phyloP scores from a whole-genome alignment of 2,888 invertebrate species.

The Agrypnus murinus region DNA sequence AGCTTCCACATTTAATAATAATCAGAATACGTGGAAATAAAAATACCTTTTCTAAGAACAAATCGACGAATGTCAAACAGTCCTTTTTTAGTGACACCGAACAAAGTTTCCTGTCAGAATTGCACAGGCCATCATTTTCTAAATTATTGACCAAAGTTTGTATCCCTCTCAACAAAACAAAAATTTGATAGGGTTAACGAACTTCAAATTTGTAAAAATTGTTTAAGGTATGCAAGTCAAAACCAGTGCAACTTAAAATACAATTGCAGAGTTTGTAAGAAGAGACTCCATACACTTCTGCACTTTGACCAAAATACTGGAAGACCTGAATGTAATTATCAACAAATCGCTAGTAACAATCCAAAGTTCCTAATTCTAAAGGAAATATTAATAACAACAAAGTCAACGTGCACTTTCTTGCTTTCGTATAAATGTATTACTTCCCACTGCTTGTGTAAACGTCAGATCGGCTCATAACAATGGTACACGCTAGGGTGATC shows the following conservation, averaged over 20 bases:
- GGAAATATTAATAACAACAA: too few relatives aligned
- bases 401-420: too few relatives aligned
- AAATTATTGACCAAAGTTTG: slow-evolving; percentile 12
- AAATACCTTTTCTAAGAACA: background rate
- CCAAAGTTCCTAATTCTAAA: too few relatives aligned
- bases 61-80: background rate
- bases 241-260: slow-evolving; percentile 8
- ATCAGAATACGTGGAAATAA: too few relatives aligned
- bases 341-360: too few relatives aligned
- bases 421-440: too few relatives aligned
- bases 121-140: slow-evolving; percentile 12
- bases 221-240: slow-evolving; percentile 17
- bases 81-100: background rate
- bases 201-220: slow-evolving; percentile 27
- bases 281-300: slow-evolving; percentile 9
- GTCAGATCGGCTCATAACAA: too few relatives aligned
- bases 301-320: background rate
- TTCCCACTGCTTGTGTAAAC: too few relatives aligned
- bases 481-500: too few relatives aligned
- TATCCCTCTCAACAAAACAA: background rate
- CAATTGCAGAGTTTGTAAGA: slow-evolving; percentile 22
- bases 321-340: too few relatives aligned
- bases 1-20: too few relatives aligned
- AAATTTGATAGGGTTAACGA: slow-evolving; percentile 5
- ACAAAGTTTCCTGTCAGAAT: background rate